Conservation (phyloP, 2,797 vertebrate genomes). For the Megalops cyprinoides region DNA sequence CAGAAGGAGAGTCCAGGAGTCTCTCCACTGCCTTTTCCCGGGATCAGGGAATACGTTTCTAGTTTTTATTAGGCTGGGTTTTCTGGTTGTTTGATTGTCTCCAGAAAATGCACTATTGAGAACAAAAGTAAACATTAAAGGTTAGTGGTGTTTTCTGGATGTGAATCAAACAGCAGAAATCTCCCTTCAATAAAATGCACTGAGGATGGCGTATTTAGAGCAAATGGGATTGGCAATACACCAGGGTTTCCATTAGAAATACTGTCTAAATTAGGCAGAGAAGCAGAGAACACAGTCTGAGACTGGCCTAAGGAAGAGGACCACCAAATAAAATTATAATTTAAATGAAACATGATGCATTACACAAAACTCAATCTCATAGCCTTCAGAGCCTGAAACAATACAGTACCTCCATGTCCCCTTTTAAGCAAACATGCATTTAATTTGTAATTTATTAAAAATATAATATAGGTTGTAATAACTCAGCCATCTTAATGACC, state of each 20-base stretch:
- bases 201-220: constrained; percentile 21
- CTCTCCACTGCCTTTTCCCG: no score
- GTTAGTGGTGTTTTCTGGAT: neutral
- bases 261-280: constrained; percentile 1
- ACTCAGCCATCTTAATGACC: neutral
- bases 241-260: constrained; percentile 15
- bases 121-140: neutral
- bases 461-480: no score
- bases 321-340: constrained; percentile 6
- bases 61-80: no score
- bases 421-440: neutral
- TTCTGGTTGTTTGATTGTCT: no score
- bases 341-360: neutral
- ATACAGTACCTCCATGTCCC: no score
- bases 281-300: neutral
- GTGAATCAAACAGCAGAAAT: neutral
- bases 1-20: no score
- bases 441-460: no score
- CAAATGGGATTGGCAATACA: constrained; percentile 15
- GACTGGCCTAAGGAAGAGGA: neutral
- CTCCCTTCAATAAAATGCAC: neutral
- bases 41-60: no score
- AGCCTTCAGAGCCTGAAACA: neutral
- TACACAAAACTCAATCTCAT: neutral
- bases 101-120: no score